These are phyloP conservation scores for Numida meleagris DNA, from an alignment of 2,113 vertebrate species.

Conservation along the genomic window DNA sequence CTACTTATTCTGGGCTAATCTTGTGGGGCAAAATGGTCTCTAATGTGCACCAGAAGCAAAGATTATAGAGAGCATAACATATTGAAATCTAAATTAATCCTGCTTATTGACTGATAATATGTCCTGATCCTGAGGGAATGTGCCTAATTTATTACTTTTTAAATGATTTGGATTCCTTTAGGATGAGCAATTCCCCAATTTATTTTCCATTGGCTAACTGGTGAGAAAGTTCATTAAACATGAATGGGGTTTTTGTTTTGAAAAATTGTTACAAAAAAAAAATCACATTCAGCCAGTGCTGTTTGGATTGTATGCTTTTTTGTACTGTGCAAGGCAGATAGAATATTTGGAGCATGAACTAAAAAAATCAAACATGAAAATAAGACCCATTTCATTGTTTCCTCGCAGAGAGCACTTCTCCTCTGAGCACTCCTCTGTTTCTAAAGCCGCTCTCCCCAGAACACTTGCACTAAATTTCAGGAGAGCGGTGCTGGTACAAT, in stretches of 20 bases:
- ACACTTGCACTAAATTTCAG: neutral
- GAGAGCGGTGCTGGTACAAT: neutral
- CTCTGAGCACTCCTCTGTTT: neutral
- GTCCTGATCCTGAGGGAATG: constrained; percentile 24
- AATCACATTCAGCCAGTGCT: neutral
- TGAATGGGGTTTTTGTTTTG: constrained; percentile 6
- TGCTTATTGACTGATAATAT: constrained; percentile 63
- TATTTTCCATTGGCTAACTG: neutral
- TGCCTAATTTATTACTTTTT: constrained; percentile 60
- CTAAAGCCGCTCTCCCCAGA: neutral
- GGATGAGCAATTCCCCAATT: neutral
- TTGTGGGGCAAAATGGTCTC: constrained; percentile 32
- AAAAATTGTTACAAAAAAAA: neutral
- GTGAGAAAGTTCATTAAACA: constrained; percentile 9
- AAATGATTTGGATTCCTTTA: constrained; percentile 49
- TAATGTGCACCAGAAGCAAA: constrained; percentile 53
- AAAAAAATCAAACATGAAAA: neutral
- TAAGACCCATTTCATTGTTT: neutral
- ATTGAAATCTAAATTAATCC: constrained; percentile 67
- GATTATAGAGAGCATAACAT: constrained; percentile 45
- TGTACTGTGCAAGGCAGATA: neutral
- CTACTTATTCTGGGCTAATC: constrained; percentile 18
- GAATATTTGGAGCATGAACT: neutral
- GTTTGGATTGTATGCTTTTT: neutral
- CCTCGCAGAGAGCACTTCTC: neutral